Evolutionary conservation across 2,113 vertebrate species (phyloP).

Genomic region (Alligator sinensis): DNA sequence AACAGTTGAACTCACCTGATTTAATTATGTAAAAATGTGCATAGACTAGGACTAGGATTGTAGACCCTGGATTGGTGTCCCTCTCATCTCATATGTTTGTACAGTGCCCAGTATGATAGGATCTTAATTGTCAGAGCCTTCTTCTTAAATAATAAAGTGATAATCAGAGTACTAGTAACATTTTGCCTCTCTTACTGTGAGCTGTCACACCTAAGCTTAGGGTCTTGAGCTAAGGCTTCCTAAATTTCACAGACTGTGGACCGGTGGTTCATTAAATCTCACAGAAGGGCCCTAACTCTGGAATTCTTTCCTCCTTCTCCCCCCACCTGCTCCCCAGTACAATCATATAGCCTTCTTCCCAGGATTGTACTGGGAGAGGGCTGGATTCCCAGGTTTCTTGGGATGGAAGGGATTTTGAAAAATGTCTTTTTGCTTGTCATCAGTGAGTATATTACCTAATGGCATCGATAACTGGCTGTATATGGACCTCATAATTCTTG

Average conservation of each 20-base stretch:
- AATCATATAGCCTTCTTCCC: neutral
- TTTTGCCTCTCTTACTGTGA: neutral
- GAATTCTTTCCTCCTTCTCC: neutral
- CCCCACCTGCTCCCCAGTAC: neutral
- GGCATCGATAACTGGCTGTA: neutral
- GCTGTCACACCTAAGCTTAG: neutral
- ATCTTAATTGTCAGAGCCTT: neutral
- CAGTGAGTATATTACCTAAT: neutral
- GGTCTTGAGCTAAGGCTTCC: neutral
- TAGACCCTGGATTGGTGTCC: neutral
- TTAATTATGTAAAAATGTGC: neutral
- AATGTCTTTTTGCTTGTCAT: neutral
- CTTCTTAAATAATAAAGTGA: neutral
- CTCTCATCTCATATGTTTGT: neutral
- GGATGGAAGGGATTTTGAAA: neutral
- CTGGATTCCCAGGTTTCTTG: neutral
- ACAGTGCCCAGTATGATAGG: neutral
- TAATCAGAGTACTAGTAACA: neutral
- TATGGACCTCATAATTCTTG: neutral
- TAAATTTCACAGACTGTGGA: neutral
- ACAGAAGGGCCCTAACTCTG: neutral
- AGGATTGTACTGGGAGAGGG: neutral
- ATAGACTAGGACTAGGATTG: neutral
- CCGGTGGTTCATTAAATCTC: neutral
- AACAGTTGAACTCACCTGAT: neutral